Conservation (phyloP, 2,888 invertebrate species). For the Megaustenia siamemsis region DNA sequence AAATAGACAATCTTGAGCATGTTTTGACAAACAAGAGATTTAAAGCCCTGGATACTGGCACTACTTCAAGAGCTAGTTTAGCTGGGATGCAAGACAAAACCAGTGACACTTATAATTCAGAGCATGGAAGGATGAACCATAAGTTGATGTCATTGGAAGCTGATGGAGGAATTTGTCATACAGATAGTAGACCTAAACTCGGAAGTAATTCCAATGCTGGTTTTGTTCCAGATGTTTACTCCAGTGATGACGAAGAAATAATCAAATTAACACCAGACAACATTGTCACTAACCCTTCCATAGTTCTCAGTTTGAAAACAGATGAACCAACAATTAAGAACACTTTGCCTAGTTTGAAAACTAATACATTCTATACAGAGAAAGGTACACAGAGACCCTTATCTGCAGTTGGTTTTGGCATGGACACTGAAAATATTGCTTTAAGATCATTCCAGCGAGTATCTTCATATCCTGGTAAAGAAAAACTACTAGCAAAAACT, state of each 20-base stretch:
- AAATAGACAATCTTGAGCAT: neutral
- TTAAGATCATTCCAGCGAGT: slow-evolving; percentile 9
- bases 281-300: neutral
- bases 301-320: neutral
- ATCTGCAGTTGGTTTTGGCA: neutral
- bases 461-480: slow-evolving; percentile 40
- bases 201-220: neutral
- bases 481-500: neutral
- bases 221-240: neutral
- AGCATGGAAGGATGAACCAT: neutral
- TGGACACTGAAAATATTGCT: neutral
- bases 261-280: neutral
- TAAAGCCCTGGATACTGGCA: neutral
- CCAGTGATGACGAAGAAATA: slow-evolving; percentile 23
- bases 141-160: neutral
- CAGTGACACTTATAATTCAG: neutral
- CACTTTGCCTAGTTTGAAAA: neutral
- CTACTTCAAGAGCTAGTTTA: neutral
- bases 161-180: neutral
- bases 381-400: neutral
- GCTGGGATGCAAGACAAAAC: neutral
- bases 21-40: slow-evolving; percentile 10
- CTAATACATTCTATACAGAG: neutral
- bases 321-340: neutral
- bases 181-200: neutral